Percentiles rank a stretch among this genome's conserved stretches.
phyloP scores from a whole-genome alignment of 2,113 vertebrate genomes.

The Pica pica region DNA sequence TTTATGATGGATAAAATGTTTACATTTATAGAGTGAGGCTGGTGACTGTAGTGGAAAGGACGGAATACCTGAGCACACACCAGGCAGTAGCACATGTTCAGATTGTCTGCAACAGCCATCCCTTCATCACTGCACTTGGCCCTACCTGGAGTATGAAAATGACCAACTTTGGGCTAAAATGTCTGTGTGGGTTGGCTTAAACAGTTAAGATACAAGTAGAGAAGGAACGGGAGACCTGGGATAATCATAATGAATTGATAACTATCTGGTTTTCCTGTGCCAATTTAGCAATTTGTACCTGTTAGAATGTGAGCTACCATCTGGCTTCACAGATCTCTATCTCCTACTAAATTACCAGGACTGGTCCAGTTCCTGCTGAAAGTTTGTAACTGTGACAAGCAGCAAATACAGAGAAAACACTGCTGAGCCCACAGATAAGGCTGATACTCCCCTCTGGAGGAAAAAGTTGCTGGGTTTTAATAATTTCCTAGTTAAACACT shows the following conservation, averaged over 20 bases:
- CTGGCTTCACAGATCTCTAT: slow-evolving; percentile 32
- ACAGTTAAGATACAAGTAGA: neutral
- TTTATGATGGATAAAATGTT: neutral
- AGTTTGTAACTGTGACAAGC: neutral
- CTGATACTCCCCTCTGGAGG: neutral
- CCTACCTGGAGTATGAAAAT: neutral
- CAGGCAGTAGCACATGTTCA: neutral
- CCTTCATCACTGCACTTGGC: neutral
- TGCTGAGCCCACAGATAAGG: neutral
- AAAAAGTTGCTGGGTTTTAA: neutral
- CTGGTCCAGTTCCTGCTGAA: neutral
- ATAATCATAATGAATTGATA: neutral
- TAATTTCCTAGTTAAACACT: neutral
- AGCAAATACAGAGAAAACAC: neutral
- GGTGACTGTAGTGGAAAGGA: neutral
- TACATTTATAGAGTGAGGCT: neutral
- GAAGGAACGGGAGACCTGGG: neutral
- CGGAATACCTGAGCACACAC: neutral
- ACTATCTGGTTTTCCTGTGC: slow-evolving; percentile 16
- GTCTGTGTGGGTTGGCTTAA: neutral
- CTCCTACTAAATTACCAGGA: slow-evolving; percentile 7
- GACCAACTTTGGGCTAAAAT: neutral
- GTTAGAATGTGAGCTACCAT: slow-evolving; percentile 26
- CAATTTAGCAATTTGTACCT: slow-evolving; percentile 58
- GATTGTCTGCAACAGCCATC: neutral